A percentile compares a stretch with the other conserved stretches of the same genome.
These are phyloP conservation scores for Mesochorus sp. DNA, from an alignment of 2,888 invertebrate genomes.

Conservation along the genomic window DNA sequence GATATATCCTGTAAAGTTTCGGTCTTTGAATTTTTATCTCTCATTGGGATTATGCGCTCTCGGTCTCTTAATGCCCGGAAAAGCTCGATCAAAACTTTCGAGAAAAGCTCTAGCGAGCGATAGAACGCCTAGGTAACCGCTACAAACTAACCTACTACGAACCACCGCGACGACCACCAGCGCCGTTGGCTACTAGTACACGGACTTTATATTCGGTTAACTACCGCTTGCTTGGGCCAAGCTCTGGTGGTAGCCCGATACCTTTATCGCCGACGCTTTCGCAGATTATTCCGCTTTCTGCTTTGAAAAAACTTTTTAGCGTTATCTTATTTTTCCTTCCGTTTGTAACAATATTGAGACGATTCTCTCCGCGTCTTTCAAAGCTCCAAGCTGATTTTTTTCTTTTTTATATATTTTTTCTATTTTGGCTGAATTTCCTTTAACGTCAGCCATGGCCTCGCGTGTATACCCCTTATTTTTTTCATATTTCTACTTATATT, in stretches of 20 bases:
- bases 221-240: conserved; percentile 49
- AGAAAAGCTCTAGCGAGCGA: conserved; percentile 26
- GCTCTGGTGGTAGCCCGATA: conserved; percentile 15
- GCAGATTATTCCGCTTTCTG: conserved; percentile 46
- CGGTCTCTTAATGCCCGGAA: conserved; percentile 40
- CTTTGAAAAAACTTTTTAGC: conserved; percentile 42
- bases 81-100: conserved; percentile 55
- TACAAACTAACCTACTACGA: conserved; percentile 25
- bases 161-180: background rate
- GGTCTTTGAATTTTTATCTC: conserved; percentile 41
- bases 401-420: conserved; percentile 13
- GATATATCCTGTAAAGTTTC: background rate
- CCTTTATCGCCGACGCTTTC: conserved; percentile 45
- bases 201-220: conserved; percentile 47
- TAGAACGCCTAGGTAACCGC: conserved; percentile 41
- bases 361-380: conserved; percentile 37
- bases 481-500: conserved; percentile 42
- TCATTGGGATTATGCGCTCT: conserved; percentile 35
- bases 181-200: conserved; percentile 24
- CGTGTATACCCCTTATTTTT: background rate
- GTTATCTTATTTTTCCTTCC: background rate
- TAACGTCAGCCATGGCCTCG: conserved; percentile 3
- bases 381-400: conserved; percentile 7
- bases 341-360: conserved; percentile 3
- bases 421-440: conserved; percentile 14